These are phyloP conservation scores for Amia ocellicauda DNA, from an alignment of 2,113 vertebrate species.

Conservation along the genomic window DNA sequence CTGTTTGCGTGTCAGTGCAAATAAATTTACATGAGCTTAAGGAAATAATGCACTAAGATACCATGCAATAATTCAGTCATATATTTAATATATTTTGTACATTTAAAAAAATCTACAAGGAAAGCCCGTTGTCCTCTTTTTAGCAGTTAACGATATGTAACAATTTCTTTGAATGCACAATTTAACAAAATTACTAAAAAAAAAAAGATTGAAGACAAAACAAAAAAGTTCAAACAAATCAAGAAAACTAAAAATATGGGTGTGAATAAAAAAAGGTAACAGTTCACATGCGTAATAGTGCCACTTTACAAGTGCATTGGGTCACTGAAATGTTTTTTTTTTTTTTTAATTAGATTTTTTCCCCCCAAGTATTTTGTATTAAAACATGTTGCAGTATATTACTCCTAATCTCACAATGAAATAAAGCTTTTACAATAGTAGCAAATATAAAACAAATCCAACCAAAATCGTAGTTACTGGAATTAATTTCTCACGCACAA, in stretches of 20 bases:
- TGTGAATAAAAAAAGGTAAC: too few species aligned
- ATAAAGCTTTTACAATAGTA: slow-evolving; percentile 44
- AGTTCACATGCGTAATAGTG: slow-evolving; percentile 59
- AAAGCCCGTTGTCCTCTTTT: slow-evolving; percentile 31
- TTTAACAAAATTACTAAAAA: slow-evolving; percentile 46
- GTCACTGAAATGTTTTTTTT: background rate
- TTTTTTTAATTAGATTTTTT: too few species aligned
- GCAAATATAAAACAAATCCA: slow-evolving; percentile 1
- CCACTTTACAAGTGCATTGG: slow-evolving; percentile 35
- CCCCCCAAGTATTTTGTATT: too few species aligned
- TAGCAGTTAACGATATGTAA: slow-evolving; percentile 53
- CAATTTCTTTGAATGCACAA: slow-evolving; percentile 50
- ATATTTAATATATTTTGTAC: slow-evolving; percentile 40
- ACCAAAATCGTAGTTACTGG: slow-evolving; percentile 45
- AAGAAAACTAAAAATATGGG: slow-evolving; percentile 37
- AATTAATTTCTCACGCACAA: slow-evolving; percentile 56
- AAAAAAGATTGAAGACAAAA: slow-evolving; percentile 50
- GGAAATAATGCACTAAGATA: too few species aligned
- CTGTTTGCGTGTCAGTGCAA: too few species aligned
- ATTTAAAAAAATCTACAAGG: slow-evolving; percentile 51
- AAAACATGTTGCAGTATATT: background rate
- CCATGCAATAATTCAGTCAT: too few species aligned
- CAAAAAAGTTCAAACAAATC: slow-evolving; percentile 31
- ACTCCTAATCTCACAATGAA: slow-evolving; percentile 25
- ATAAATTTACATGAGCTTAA: too few species aligned